Evolutionary conservation across 2,888 invertebrate species (phyloP), one percentile per base, ranked within the genome.

Genomic region (Drosophila pseudotalamancana): DNA sequence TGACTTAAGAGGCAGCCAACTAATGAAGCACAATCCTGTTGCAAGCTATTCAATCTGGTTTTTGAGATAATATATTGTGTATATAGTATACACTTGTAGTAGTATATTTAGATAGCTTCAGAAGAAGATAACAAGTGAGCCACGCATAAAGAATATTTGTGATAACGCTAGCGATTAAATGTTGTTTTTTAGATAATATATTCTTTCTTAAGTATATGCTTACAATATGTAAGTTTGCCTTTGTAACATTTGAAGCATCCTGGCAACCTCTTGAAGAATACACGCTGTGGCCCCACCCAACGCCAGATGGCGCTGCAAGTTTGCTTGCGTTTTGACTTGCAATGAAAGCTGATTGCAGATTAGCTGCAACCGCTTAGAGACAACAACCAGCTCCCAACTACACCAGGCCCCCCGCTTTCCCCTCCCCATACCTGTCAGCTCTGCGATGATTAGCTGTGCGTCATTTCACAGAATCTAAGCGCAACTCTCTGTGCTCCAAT

Each of bases 401-500:
- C n/a, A n/a, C n/a, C n/a, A n/a, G 6, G 6, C 31, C 46, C 40
- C 29, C 23, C n/a, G 12, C 25, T 18, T 14, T 35, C 31, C 16
- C 18, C 39, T 11, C 11, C 18, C 32, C 14, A 27, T 1, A 25
- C 6, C 29, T n/a, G 39, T 11, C 11, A 4, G 9, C 11, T 11
- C 27, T 27, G 18, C 39, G 16, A 32, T 67, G 72, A 61, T 72
- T 59, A 67, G 69, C 60, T 66, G 27, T 61, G 73, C 73, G 37
- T 73, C 65, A 73, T 64, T 73, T 60, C 35, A 57, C 42, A 62
- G 65, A 71, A 78, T 77, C 81, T 73, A 49, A 63, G 77, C 76
- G 23, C 27, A 60, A 67, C 60, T 77, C 43, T 55, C 32, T 37
- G 21, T 84, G 86, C 83, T 87, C 87, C 85, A 86, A 87, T 86